Percentiles rank a stretch among this genome's conserved stretches.
These are phyloP conservation scores for Priocnemis perturbator DNA, from an alignment of 2,888 invertebrate genomes.

Conservation along the genomic window DNA sequence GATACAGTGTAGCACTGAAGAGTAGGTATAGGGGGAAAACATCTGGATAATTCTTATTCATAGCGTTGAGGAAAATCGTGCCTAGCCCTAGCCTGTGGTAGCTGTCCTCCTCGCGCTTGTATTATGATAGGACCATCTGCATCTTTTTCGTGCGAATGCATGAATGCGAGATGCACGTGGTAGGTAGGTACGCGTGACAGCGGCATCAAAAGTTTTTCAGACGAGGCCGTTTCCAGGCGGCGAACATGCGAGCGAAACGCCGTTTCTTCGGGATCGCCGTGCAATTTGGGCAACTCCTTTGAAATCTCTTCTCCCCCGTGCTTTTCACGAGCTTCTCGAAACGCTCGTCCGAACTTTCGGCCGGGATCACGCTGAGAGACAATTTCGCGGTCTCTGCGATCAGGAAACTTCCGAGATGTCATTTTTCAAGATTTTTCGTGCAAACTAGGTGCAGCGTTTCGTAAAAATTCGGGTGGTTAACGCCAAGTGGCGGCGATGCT, in stretches of 20 bases:
- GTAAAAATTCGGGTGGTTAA: too few species aligned
- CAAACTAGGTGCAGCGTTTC: background rate
- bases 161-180: conserved; percentile 59
- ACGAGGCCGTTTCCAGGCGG: conserved; percentile 33
- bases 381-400: conserved; percentile 49
- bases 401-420: conserved; percentile 47
- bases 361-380: conserved; percentile 45
- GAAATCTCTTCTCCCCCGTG: conserved; percentile 35
- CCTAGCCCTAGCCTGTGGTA: conserved; percentile 35
- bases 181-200: conserved; percentile 37
- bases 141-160: conserved; percentile 61
- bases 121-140: conserved; percentile 63
- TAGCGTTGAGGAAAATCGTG: conserved; percentile 41
- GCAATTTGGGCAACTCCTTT: conserved; percentile 55
- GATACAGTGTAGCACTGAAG: conserved; percentile 10
- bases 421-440: conserved; percentile 46
- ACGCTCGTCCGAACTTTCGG: conserved; percentile 51
- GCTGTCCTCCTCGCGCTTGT: conserved; percentile 42
- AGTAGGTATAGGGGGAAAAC: conserved; percentile 28
- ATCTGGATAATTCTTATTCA: conserved; percentile 39
- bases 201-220: conserved; percentile 55
- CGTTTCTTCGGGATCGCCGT: conserved; percentile 52
- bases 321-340: conserved; percentile 11
- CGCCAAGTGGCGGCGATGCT: too few species aligned
- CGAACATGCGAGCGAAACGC: conserved; percentile 44